A percentile compares a stretch with the other conserved stretches of the same genome.
These are phyloP conservation scores for Palythoa heliodiscus DNA, from an alignment of 92 coral and sea anemone species.

Conservation along the genomic window DNA sequence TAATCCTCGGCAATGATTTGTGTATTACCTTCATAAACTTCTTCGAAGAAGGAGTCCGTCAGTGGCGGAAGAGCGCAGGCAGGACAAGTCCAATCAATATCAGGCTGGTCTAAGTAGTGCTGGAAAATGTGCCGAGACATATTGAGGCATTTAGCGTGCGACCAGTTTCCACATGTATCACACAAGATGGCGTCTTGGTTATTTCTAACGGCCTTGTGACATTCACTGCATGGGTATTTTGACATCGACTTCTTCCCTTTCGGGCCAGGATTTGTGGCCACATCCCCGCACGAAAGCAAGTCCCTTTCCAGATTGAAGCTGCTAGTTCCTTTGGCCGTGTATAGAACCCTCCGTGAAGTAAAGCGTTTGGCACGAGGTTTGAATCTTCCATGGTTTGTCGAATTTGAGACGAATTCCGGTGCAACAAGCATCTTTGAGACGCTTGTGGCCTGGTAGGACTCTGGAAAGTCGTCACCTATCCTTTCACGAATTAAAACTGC, in stretches of 20 bases:
- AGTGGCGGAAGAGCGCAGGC: slow-evolving; percentile 38
- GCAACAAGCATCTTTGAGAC: too few species aligned
- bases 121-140: slow-evolving; percentile 35
- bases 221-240: slow-evolving; percentile 51
- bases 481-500: too few species aligned
- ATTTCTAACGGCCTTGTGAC: slow-evolving; percentile 29
- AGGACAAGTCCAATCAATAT: slow-evolving; percentile 41
- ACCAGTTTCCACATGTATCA: slow-evolving; percentile 34
- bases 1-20: too few species aligned
- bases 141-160: slow-evolving; percentile 43
- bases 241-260: slow-evolving; percentile 7
- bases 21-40: too few species aligned
- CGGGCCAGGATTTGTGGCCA: slow-evolving; percentile 45
- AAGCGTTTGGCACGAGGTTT: too few species aligned
- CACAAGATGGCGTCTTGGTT: slow-evolving; percentile 61
- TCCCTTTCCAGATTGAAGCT: slow-evolving; percentile 43
- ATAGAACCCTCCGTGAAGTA: too few species aligned
- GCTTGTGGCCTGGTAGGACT: too few species aligned
- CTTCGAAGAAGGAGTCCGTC: slow-evolving; percentile 50
- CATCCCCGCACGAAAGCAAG: slow-evolving; percentile 39
- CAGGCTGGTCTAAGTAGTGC: slow-evolving; percentile 40
- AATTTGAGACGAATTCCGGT: too few species aligned
- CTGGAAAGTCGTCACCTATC: too few species aligned
- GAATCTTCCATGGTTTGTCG: too few species aligned
- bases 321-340: too few species aligned